A percentile compares a stretch with the other conserved stretches of the same genome.
phyloP scores from a whole-genome alignment of 2,113 vertebrate genomes.

The Malurus elegans region DNA sequence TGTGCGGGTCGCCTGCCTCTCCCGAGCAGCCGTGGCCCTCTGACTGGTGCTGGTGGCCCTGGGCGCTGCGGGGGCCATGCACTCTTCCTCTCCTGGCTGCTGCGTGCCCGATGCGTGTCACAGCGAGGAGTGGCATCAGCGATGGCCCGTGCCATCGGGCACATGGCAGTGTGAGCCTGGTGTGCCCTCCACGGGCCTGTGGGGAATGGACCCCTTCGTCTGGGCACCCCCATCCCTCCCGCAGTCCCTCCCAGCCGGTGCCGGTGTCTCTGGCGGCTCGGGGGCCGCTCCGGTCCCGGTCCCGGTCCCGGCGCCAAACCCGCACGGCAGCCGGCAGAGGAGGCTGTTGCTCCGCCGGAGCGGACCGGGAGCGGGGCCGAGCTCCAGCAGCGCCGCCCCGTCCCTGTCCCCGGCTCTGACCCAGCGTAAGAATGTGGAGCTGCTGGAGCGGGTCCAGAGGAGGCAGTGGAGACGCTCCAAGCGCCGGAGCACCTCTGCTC shows the following conservation, averaged over 20 bases:
- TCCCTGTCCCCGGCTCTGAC: background rate
- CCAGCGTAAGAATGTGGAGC: background rate
- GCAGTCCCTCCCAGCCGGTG: background rate
- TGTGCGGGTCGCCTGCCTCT: too few species aligned
- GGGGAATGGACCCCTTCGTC: background rate
- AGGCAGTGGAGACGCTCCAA: background rate
- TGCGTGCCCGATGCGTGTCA: rapidly evolving
- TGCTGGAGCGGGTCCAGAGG: background rate
- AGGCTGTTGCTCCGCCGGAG: conserved; percentile 26
- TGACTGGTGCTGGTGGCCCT: background rate
- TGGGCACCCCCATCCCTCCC: background rate
- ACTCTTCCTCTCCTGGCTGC: background rate
- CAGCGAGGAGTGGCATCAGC: background rate
- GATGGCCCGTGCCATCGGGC: background rate
- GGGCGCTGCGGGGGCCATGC: rapidly evolving
- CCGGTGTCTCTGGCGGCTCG: background rate
- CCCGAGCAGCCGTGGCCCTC: background rate
- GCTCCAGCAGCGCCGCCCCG: background rate
- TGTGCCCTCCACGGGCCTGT: background rate
- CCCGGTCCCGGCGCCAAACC: background rate
- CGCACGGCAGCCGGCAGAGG: background rate
- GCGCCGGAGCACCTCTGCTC: background rate
- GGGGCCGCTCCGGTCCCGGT: background rate
- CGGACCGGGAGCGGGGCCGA: background rate
- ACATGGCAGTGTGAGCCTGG: rapidly evolving